These are phyloP conservation scores for Spodoptera exigua DNA, from an alignment of 2,888 invertebrate species.

Conservation along the genomic window DNA sequence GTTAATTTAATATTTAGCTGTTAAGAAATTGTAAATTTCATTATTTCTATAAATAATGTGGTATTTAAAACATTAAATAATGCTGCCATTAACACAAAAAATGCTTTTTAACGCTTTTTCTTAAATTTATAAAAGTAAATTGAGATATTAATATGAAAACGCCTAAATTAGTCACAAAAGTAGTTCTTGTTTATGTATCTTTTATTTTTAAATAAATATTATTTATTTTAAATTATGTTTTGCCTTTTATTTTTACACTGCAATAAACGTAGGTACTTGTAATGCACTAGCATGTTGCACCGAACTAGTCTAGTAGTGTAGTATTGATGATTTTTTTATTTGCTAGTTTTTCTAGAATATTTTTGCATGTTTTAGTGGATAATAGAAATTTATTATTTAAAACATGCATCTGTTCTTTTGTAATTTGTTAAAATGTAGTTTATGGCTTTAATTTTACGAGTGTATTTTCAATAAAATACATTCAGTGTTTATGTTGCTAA, in stretches of 20 bases:
- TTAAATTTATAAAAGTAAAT: slow-evolving; percentile 22
- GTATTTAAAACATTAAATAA: slow-evolving; percentile 63
- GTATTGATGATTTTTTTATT: not conserved
- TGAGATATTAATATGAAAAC: slow-evolving; percentile 12
- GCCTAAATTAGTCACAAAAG: slow-evolving; percentile 42
- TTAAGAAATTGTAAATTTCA: not conserved
- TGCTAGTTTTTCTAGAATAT: too few relatives aligned
- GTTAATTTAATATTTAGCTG: not conserved
- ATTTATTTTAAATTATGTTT: slow-evolving; percentile 60
- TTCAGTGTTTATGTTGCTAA: slow-evolving; percentile 18
- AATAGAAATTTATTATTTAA: not conserved
- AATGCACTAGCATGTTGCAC: slow-evolving; percentile 53
- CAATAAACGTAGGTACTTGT: slow-evolving; percentile 20
- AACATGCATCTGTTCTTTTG: slow-evolving; percentile 10
- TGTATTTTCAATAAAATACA: slow-evolving; percentile 1
- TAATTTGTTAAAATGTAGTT: slow-evolving; percentile 1
- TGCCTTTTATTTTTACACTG: slow-evolving; percentile 66
- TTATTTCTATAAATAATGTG: slow-evolving; percentile 35
- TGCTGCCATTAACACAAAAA: slow-evolving; percentile 72
- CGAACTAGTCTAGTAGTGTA: not conserved
- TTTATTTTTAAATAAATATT: slow-evolving; percentile 62
- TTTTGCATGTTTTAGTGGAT: slow-evolving; percentile 25
- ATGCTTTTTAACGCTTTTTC: slow-evolving; percentile 81
- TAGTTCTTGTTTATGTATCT: slow-evolving; percentile 47
- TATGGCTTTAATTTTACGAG: not conserved